Evolutionary conservation across 1,140 invertebrate genomes (phyloP).

Genomic region (Drosophila obscura): DNA sequence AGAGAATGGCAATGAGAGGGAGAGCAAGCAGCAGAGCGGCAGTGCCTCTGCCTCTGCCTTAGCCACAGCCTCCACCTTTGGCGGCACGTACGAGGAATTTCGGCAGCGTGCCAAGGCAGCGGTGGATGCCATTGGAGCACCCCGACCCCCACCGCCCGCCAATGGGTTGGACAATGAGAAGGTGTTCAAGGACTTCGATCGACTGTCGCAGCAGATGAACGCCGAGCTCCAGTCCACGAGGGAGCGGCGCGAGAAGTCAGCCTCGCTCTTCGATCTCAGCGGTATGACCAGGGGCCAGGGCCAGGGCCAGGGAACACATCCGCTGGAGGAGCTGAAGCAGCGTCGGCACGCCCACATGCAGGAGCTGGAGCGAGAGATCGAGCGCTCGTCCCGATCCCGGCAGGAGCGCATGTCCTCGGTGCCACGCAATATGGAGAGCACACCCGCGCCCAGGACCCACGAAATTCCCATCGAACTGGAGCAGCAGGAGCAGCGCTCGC

Average conservation of each 20-base stretch:
- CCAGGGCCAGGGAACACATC: slow-evolving; percentile 15
- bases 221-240: slow-evolving; percentile 68
- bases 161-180: slow-evolving; percentile 72
- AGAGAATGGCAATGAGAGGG: slow-evolving; percentile 15
- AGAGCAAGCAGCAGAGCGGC: slow-evolving; percentile 9
- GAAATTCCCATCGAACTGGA: slow-evolving; percentile 71
- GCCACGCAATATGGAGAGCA: slow-evolving; percentile 39
- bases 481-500: slow-evolving; percentile 24
- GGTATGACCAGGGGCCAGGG: slow-evolving; percentile 35
- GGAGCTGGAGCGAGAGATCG: slow-evolving; percentile 75
- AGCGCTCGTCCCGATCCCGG: slow-evolving; percentile 59
- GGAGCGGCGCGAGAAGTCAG: slow-evolving; percentile 58
- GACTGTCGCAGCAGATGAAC: slow-evolving; percentile 72
- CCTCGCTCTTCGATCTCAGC: slow-evolving; percentile 76
- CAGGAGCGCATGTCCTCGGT: slow-evolving; percentile 67
- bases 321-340: slow-evolving; percentile 58
- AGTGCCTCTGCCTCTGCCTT: too few species aligned
- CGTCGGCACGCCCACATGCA: slow-evolving; percentile 72
- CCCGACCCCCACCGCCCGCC: slow-evolving; percentile 18
- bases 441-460: slow-evolving; percentile 10
- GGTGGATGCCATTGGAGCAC: slow-evolving; percentile 50
- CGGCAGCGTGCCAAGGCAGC: slow-evolving; percentile 83
- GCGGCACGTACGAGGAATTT: slow-evolving; percentile 81
- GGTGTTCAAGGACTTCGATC: slow-evolving; percentile 82
- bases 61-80: not conserved